These are phyloP conservation scores for Pemphigus obesinymphae DNA, from an alignment of 1,140 invertebrate genomes.

Conservation along the genomic window DNA sequence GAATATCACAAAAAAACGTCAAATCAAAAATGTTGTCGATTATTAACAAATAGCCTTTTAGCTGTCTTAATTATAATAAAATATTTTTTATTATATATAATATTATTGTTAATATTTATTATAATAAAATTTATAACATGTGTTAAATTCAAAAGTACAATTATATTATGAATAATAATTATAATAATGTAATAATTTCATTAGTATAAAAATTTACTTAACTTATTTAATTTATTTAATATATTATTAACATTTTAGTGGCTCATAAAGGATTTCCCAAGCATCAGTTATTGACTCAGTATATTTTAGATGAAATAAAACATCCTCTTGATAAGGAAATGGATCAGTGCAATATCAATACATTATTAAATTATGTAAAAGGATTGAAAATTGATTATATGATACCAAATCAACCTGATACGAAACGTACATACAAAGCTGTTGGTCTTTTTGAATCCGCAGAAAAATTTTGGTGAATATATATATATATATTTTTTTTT, in stretches of 20 bases:
- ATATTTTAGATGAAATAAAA: slow-evolving; percentile 12
- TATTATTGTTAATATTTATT: too few species aligned
- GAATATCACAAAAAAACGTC: too few species aligned
- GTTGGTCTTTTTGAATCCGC: slow-evolving; percentile 51
- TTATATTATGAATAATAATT: background rate
- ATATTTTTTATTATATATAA: too few species aligned
- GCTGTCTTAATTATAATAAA: too few species aligned
- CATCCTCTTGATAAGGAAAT: background rate
- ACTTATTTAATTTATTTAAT: slow-evolving; percentile 10
- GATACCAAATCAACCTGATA: slow-evolving; percentile 51
- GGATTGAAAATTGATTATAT: slow-evolving; percentile 52
- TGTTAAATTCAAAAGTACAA: background rate
- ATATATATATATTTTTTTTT: too few species aligned
- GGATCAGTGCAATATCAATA: background rate
- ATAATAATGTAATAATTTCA: too few species aligned
- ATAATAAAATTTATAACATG: too few species aligned
- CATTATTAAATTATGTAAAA: slow-evolving; percentile 45
- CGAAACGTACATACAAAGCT: slow-evolving; percentile 54
- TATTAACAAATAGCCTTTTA: too few species aligned
- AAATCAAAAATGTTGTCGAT: too few species aligned
- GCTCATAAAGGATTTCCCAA: slow-evolving; percentile 64
- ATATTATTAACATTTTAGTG: slow-evolving; percentile 52
- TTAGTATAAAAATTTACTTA: too few species aligned
- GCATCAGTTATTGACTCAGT: too few species aligned
- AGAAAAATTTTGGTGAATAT: background rate